Percentiles rank a stretch among this genome's conserved stretches.
phyloP scores from a whole-genome alignment of 2,797 vertebrate genomes.

The Sebastolobus altivelis region DNA sequence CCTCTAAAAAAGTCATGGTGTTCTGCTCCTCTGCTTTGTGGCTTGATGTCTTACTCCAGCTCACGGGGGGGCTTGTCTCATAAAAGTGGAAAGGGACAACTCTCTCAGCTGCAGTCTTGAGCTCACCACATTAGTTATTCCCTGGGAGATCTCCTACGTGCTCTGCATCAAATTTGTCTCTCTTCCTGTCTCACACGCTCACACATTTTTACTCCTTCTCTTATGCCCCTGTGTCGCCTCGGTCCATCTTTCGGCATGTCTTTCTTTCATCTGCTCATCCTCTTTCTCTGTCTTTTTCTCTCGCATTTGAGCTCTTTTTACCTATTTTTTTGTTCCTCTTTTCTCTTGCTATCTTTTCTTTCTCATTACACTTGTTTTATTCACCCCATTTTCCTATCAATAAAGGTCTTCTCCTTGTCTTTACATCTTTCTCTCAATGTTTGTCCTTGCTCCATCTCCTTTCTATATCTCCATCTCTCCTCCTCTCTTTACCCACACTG shows the following conservation, averaged over 20 bases:
- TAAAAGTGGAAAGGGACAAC: conserved; percentile 58
- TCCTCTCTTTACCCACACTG: background rate
- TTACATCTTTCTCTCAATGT: background rate
- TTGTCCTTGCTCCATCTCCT: background rate
- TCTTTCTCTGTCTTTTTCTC: background rate
- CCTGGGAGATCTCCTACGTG: conserved; percentile 50
- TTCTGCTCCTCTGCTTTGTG: conserved; percentile 41
- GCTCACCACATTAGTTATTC: conserved; percentile 59
- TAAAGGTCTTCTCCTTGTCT: background rate
- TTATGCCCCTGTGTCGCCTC: background rate
- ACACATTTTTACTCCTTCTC: conserved; percentile 29
- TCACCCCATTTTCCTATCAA: background rate
- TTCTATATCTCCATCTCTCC: background rate
- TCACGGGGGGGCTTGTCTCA: conserved; percentile 43
- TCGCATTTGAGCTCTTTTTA: background rate
- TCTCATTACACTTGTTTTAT: background rate
- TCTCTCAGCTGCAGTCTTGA: conserved; percentile 56
- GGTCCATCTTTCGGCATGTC: background rate
- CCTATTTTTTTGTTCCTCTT: background rate
- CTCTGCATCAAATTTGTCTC: conserved; percentile 56
- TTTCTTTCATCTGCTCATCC: background rate
- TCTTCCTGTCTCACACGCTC: conserved; percentile 10
- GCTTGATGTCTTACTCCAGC: conserved; percentile 69
- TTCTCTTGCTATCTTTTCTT: background rate
- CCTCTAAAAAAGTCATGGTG: conserved; percentile 35